These are phyloP conservation scores for Anthoptus insignis DNA, from an alignment of 2,888 invertebrate species.

Conservation along the genomic window DNA sequence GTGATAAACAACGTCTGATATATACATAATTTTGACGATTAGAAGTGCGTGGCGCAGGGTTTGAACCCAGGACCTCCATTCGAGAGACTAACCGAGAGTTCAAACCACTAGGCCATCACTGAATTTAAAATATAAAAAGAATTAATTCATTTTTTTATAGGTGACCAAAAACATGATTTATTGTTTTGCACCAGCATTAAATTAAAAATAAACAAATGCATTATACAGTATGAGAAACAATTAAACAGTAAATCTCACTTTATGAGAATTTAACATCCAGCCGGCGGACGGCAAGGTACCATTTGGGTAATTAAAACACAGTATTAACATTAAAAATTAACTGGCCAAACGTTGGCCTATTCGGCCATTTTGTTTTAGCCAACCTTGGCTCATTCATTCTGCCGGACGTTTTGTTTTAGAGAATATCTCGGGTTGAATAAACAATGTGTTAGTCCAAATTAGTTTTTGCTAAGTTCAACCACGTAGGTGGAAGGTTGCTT, in stretches of 20 bases:
- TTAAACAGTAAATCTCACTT: slow-evolving; percentile 29
- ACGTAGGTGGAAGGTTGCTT: too few relatives aligned
- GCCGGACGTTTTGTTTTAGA: slow-evolving; percentile 12
- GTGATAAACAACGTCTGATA: too few relatives aligned
- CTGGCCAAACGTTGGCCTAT: slow-evolving; percentile 20
- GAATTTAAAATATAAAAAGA: too few relatives aligned
- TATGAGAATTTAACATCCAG: slow-evolving; percentile 34
- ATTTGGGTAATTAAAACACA: slow-evolving; percentile 37
- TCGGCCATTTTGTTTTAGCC: slow-evolving; percentile 17
- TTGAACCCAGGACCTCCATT: too few relatives aligned
- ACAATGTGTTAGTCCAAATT: neutral
- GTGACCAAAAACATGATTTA: too few relatives aligned
- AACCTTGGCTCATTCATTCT: slow-evolving; percentile 14
- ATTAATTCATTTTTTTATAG: too few relatives aligned
- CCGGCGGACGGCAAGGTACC: slow-evolving; percentile 20
- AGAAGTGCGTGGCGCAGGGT: too few relatives aligned
- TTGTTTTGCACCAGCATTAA: too few relatives aligned
- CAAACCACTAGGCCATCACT: too few relatives aligned
- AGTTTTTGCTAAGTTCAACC: too few relatives aligned
- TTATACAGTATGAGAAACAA: slow-evolving; percentile 19
- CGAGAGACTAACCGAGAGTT: too few relatives aligned
- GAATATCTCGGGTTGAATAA: slow-evolving; percentile 7
- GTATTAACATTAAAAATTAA: slow-evolving; percentile 39
- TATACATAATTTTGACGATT: too few relatives aligned
- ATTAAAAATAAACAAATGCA: slow-evolving; percentile 1